Base-by-base conservation (phyloP, 2,797 vertebrate species). In the Lepus townsendii region DNA sequence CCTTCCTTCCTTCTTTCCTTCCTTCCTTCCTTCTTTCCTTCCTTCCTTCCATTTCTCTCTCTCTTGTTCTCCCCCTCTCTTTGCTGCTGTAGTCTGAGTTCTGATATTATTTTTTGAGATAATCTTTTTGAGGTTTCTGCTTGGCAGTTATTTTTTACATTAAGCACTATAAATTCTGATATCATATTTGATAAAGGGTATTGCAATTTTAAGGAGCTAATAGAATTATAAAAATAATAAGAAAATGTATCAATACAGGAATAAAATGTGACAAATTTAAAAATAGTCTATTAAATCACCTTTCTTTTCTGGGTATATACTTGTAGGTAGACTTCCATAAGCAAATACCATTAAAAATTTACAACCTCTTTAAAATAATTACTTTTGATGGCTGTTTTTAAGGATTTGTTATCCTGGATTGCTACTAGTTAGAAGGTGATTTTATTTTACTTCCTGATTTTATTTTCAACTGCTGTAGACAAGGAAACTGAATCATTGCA, bases 81-180 rank as follows among this genome's bases (percentile, higher is more conserved):
- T 68, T 68, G 47, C 24, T 80, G 3, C 68, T 84, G 22, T 22
- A 52, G 22, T 63, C 60, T 50, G 68, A 88, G 24, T 88, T 68
- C 68, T 69, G 73, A 62, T 82, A 92, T 75, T 69, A 38, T 57
- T 71, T 88, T 54, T 75, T 22, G 68, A 89, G 11, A 26, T 72
- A 88, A 73, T 35, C 47, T 38, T 77, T 90, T 92, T 71, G 14
- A 27, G 62, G 73, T 78, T n/a, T 92, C 77, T 89, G 62, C 14
- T 47, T 88, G 68, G n/a, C 57, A 65, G 24, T 79, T 65, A 89
- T 38, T 12, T 86, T 47, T 52, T 16, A 83, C 12, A 42, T 77
- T 71, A 77, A 90, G 16, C 20, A 89, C 42, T 7, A 0, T 68
- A 68, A 62, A 0, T 90, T 73, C 66, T 52, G 35, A 83, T 78